Base-by-base conservation (phyloP, 2,113 vertebrate genomes). In the Origma solitaria region DNA sequence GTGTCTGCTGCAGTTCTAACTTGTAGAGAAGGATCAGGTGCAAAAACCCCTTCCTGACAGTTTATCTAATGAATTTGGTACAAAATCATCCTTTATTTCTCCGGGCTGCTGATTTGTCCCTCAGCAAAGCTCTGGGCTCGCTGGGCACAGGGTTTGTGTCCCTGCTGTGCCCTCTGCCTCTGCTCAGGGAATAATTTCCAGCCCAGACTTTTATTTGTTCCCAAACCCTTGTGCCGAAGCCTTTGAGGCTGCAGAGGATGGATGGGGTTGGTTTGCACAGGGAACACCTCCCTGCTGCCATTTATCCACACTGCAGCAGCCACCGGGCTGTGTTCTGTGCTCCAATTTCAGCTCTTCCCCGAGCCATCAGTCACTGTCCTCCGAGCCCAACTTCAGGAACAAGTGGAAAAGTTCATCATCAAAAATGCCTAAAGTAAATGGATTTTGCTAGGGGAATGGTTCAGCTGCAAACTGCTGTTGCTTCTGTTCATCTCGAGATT, bases 321-420 rank as follows among this genome's bases (percentile, higher is more conserved):
- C 82, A 15, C 15, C 42, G 88, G 69, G 88, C 54, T 88, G 81
- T 4, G 13, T 62, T 62, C 81, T 45, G n/a, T n/a, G 69, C 54
- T 86, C 28, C 62, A 42, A 50, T 90, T 62, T 33, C 71, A 82
- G 81, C 62, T 83, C 68, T 61, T 83, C 53, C 86, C 62, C 8
- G 2, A 64, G 35, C 68, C 7, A 49, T 89, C 61, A 12, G 54
- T 95, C 90, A 65, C 64, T 92, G 82, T 37, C 86, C 86, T 95
- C 72, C 17, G 21, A 86, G 78, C 76, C 60, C 38, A 40, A 10
- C 76, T 73, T 13, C 12, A 38, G 54, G 17, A 86, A 61, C 50
- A 81, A 68, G 38, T 44, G 75, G 62, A 40, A 73, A 94, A 92
- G 82, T 96, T 91, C 85, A 70, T 82, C 50, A 66, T 57, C 66